Base-by-base conservation (phyloP, 2,113 vertebrate genomes). In the Mesembrinibis cayennensis region DNA sequence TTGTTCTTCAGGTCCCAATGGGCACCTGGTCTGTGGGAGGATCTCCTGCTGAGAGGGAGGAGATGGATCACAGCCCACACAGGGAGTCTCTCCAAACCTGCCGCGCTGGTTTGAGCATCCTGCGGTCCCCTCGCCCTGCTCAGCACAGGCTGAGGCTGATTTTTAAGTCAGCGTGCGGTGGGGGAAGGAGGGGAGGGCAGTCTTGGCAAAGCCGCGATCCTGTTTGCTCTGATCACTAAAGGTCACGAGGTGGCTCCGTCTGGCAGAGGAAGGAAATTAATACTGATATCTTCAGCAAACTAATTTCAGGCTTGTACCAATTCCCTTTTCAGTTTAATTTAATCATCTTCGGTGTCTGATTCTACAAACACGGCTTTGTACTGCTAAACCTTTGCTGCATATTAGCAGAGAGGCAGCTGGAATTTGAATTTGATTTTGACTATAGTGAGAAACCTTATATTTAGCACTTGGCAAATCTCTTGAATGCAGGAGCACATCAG, bases 391-490 rank as follows among this genome's bases (percentile, higher is more conserved):
- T 61, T 89, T 82, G 65, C 89, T 84, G 82, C 69, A 23, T 70
- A 89, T 96, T 95, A 92, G 80, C 72, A 67, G 82, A 92, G 71
- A 95, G 76, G 82, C 82, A 91, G 91, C 91, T 97, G 89, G 89
- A 96, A 97, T 94, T 74, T 87, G 78, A 92, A 88, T 92, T 93
- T 94, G 58, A 82, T 92, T 95, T 89, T 66, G 42, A 55, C 62
- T 93, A 44, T 16, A 73, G 44, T 63, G 55, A 88, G 81, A 94
- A 94, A 86, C 81, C 89, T 83, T 82, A 38, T 72, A 84, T 90
- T 93, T 93, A 95, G 81, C 62, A 85, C 78, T 92, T 79, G 94
- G 92, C 82, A 95, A 81, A 87, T 89, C 77, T 87, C 92, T 87
- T 4, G 3, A 96, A 96, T 93, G 78, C 86, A 94, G 69, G 61